Percentiles rank a stretch among this genome's conserved stretches.
phyloP scores from a whole-genome alignment of 2,888 invertebrate genomes.

The Operophtera brumata region DNA sequence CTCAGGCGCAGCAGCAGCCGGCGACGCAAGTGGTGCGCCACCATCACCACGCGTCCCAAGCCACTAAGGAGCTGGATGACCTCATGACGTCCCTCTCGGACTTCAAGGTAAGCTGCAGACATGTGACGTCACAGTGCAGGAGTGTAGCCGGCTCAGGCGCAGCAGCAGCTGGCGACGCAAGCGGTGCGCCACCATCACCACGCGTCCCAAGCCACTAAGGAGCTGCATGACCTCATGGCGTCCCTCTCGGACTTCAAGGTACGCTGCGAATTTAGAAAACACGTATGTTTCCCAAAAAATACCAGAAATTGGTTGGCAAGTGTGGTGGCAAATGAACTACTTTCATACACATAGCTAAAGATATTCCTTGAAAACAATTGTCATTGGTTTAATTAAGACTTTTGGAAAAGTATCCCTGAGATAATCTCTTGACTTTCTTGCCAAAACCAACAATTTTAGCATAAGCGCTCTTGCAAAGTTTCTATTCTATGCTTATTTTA shows the following conservation, averaged over 20 bases:
- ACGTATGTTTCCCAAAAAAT: too few relatives aligned
- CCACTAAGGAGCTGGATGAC: constrained; percentile 96
- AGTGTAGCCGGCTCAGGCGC: constrained; percentile 74
- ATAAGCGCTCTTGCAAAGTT: too few relatives aligned
- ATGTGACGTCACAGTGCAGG: constrained; percentile 76
- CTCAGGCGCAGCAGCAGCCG: constrained; percentile 60
- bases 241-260: constrained; percentile 98
- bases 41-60: constrained; percentile 87
- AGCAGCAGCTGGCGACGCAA: constrained; percentile 57
- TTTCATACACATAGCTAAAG: too few relatives aligned
- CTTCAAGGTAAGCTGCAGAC: constrained; percentile 12
- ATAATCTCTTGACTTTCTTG: too few relatives aligned
- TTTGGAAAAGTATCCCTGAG: too few relatives aligned
- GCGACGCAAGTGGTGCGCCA: constrained; percentile 54
- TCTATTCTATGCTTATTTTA: too few relatives aligned
- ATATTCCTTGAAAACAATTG: too few relatives aligned
- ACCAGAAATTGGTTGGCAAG: too few relatives aligned
- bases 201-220: constrained; percentile 95
- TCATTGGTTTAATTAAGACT: too few relatives aligned
- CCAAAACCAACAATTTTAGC: too few relatives aligned
- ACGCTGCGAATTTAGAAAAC: constrained; percentile 5
- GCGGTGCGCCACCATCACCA: constrained; percentile 65
- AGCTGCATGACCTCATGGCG: constrained; percentile 97
- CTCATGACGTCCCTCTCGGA: constrained; percentile 97
- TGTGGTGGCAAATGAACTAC: too few relatives aligned